Conservation (phyloP, 2,888 invertebrate species). For the Chouioia cunea region DNA sequence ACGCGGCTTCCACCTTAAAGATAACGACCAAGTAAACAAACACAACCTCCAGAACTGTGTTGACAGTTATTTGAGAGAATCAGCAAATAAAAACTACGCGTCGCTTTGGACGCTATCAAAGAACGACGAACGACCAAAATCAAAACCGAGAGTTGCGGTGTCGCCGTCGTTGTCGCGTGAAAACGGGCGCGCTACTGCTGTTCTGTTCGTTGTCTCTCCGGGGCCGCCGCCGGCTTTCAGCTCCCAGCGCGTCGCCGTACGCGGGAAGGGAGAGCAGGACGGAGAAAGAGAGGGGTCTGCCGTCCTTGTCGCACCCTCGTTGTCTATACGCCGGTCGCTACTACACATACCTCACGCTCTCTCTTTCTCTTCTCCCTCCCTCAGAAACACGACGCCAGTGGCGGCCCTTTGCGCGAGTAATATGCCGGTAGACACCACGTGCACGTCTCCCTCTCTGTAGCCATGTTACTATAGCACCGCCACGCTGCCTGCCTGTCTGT, state of each 20-base stretch:
- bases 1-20: too few relatives aligned
- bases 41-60: too few relatives aligned
- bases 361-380: neutral
- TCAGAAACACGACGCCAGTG: neutral
- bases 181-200: constrained; percentile 2
- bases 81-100: too few relatives aligned
- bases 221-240: constrained; percentile 14
- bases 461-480: too few relatives aligned
- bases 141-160: neutral
- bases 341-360: too few relatives aligned
- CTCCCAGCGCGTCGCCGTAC: constrained; percentile 1
- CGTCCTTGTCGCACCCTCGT: too few relatives aligned
- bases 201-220: neutral
- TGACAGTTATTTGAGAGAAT: too few relatives aligned
- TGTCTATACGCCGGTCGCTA: too few relatives aligned
- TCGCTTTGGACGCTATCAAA: too few relatives aligned
- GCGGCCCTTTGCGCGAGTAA: neutral
- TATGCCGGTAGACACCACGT: constrained; percentile 31
- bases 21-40: too few relatives aligned
- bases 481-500: neutral
- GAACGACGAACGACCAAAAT: too few relatives aligned
- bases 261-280: constrained; percentile 10
- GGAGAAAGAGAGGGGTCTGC: neutral
- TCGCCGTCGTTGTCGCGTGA: neutral
- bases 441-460: constrained; percentile 1